Base-by-base conservation (phyloP, 2,797 vertebrate species). In the Phrynocephalus vlangalii region DNA sequence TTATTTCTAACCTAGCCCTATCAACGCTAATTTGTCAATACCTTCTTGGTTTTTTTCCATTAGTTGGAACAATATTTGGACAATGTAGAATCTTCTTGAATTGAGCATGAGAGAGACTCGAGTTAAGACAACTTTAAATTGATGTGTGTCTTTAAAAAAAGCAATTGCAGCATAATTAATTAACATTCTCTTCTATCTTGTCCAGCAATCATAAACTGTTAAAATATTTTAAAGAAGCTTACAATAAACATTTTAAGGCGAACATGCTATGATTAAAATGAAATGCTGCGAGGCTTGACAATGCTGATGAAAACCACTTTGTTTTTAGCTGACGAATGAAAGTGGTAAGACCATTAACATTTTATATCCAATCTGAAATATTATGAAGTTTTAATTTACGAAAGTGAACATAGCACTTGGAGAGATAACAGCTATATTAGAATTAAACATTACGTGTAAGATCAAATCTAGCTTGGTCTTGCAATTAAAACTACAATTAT, bases 191-290 rank as follows among this genome's bases (percentile, higher is more conserved):
- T 93, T 90, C 84, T 86, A 60, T 60, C 1, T 1, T 3, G 0
- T 82, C 78, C 8, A 78, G 60, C 33, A 50, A 50, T 86, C 10
- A 88, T 91, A 90, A 30, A 48, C 4, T 80, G n/a, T 85, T 92
- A 86, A 0, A 0, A 84, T 73, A 6, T 52, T 90, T 88, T 87
- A 94, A 93, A 90, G 67, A n/a, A 33, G 78, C 86, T 90, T 10
- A 68, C 89, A 82, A 5, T 3, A 92, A 88, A 44, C 3, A 0
- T 68, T 3, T 15, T 3, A 1, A 56, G 30, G 10, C 9, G 80
- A 89, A 28, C 84, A 86, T 7, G 8, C 90, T 91, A 87, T 91
- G n/a, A 76, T 90, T 86, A 93, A 9, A 92, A n/a, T 73, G 38
- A 87, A 56, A 87, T 0, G 5, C 75, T 85, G 79, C 89, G 84